Evolutionary conservation across 2,113 vertebrate species (phyloP).

Genomic region (Dicaeum eximium): DNA sequence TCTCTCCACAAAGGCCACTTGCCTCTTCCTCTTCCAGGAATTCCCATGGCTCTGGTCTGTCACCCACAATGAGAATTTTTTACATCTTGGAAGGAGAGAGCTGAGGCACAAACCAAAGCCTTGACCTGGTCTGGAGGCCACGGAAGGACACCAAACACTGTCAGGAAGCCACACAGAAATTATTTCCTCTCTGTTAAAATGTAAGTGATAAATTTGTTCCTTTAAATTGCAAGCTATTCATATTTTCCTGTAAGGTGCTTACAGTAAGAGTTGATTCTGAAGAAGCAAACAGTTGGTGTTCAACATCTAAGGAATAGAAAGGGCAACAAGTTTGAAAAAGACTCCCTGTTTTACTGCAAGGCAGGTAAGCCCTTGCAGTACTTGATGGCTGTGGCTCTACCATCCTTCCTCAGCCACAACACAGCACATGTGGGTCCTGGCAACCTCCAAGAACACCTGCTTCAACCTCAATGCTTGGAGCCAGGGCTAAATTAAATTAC

Average conservation of each 20-base stretch:
- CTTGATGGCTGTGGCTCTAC: not conserved
- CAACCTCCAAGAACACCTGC: not conserved
- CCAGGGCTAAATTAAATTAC: not conserved
- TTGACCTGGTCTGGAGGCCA: conserved; percentile 12
- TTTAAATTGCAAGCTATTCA: conserved; percentile 52
- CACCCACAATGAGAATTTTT: not conserved
- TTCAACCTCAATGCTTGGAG: not conserved
- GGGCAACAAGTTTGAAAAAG: not conserved
- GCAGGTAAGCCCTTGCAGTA: not conserved
- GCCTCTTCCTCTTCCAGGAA: not conserved
- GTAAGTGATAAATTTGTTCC: conserved; percentile 31
- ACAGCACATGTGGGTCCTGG: not conserved
- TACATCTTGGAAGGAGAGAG: not conserved
- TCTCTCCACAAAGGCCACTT: not conserved
- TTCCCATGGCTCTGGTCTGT: not conserved
- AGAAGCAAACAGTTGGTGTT: not conserved
- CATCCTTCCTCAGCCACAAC: not conserved
- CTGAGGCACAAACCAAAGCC: not conserved
- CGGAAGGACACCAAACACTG: conserved; percentile 30
- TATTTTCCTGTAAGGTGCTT: conserved; percentile 62
- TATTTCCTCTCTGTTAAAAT: conserved; percentile 50
- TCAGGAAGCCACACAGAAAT: conserved; percentile 55
- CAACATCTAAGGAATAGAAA: not conserved
- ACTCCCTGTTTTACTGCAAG: no score
- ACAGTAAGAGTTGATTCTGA: conserved; percentile 4